These are phyloP conservation scores for Sceliomorpha sp. DNA, from an alignment of 2,888 invertebrate genomes.

Conservation along the genomic window DNA sequence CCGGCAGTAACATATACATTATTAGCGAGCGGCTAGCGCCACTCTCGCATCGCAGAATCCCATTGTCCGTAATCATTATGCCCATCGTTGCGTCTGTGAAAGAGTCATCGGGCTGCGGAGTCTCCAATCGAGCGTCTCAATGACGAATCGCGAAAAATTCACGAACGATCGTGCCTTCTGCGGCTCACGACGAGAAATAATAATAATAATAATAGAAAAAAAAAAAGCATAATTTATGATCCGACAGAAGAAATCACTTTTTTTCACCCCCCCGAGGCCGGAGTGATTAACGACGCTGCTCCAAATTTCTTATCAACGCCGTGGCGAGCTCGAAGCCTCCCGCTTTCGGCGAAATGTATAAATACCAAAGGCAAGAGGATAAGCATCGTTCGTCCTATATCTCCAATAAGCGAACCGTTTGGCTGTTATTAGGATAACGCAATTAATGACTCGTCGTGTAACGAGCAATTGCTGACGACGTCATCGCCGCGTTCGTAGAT, in stretches of 20 bases:
- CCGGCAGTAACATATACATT: constrained; percentile 71
- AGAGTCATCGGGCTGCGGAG: too few relatives aligned
- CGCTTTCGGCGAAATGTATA: background rate
- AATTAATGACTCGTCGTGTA: constrained; percentile 3
- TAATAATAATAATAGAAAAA: constrained; percentile 10
- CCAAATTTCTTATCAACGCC: constrained; percentile 39
- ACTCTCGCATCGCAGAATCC: constrained; percentile 64
- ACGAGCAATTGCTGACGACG: constrained; percentile 4
- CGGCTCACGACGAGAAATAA: constrained; percentile 18
- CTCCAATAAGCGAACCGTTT: too few relatives aligned
- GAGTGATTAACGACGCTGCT: constrained; percentile 39
- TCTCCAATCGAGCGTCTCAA: too few relatives aligned
- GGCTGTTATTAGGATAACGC: constrained; percentile 1
- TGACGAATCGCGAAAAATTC: too few relatives aligned
- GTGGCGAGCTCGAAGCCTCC: constrained; percentile 1
- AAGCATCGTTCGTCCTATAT: too few relatives aligned
- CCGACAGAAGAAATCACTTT: constrained; percentile 31
- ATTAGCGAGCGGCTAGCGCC: constrained; percentile 70
- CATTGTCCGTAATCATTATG: constrained; percentile 70
- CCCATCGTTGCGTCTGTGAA: too few relatives aligned
- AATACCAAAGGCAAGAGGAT: constrained; percentile 10
- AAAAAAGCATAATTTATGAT: constrained; percentile 43
- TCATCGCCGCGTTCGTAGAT: constrained; percentile 4
- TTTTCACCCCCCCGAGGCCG: constrained; percentile 12
- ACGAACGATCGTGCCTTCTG: too few relatives aligned